Base-by-base conservation (phyloP, 35 echinoderm and acorn worm genomes). In the Lytechinus pictus region DNA sequence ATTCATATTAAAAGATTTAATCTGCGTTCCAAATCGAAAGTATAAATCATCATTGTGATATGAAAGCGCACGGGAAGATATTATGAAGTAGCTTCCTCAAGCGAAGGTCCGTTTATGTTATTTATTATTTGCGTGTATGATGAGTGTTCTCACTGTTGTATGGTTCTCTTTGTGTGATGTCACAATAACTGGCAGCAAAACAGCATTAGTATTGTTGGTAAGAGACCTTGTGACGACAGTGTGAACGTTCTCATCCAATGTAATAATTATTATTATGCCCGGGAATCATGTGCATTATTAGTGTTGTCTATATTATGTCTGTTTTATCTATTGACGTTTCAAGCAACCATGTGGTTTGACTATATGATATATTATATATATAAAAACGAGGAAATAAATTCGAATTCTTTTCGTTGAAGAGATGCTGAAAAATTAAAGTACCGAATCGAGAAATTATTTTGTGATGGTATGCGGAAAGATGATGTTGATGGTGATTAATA, bases 291-390 rank as follows among this genome's bases (percentile, higher is more conserved):
- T 93, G 92, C 92, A 93, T 93, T 93, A 93, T 57, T 56, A 57
- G 92, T 93, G 92, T 93, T 57, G 92, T 93, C 27, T 57, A 93
- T 93, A 93, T 79, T 54, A 57, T 54, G 52, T 93, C 9, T 93
- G 53, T 55, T 93, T 52, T 93, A 93, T 93, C 52, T 93, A 93
- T 93, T 93, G 52, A 53, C 87, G 87, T 89, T 52, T 53, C 87
- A 14, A 89, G 28, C 91, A 93, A 57, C 92, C 53, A 93, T 57
- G 54, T 93, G 92, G 92, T 33, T 93, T 27, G n/a, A 93, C 54
- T 93, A 93, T 93, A 93, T 93, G 92, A 93, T 57, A 93, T 93
- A 93, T 93, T 93, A 93, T 93, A 93, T 93, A 93, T 93, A 93
- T 93, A 93, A 53, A 44, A 53, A 93, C 53, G 92, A 93, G 55